Percentiles rank a stretch among this genome's conserved stretches.
phyloP scores from a whole-genome alignment of 2,797 vertebrate species.

The Crenichthys baileyi region DNA sequence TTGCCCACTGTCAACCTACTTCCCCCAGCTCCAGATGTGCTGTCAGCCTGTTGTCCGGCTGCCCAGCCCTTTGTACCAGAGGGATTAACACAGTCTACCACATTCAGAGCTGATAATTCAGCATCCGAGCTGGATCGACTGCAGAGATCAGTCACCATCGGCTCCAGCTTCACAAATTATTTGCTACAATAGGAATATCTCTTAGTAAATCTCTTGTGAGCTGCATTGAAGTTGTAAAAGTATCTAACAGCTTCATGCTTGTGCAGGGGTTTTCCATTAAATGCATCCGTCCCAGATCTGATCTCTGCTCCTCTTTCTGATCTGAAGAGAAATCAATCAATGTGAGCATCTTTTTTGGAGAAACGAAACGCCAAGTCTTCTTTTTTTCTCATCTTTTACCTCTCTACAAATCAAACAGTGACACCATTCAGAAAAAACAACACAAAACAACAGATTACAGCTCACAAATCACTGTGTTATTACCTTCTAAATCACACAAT shows the following conservation, averaged over 20 bases:
- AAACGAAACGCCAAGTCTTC: conserved; percentile 45
- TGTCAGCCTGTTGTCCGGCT: conserved; percentile 61
- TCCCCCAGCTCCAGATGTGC: conserved; percentile 75
- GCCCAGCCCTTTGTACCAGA: conserved; percentile 61
- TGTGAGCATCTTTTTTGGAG: conserved; percentile 19
- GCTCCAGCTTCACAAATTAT: conserved; percentile 30
- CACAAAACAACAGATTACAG: conserved; percentile 17
- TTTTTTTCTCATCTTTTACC: conserved; percentile 24
- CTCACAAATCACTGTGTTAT: conserved; percentile 12
- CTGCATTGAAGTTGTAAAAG: conserved; percentile 4
- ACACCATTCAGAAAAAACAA: conserved; percentile 23
- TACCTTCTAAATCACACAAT: neutral
- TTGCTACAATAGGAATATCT: neutral
- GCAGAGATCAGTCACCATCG: conserved; percentile 27
- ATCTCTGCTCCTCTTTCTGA: conserved; percentile 13
- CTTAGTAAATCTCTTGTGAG: conserved; percentile 7
- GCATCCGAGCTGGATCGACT: conserved; percentile 42
- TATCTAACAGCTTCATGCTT: conserved; percentile 4
- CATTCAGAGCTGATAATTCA: conserved; percentile 46
- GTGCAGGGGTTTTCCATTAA: conserved; percentile 9
- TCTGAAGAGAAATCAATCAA: conserved; percentile 19
- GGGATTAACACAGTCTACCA: conserved; percentile 67
- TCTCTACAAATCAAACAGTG: conserved; percentile 42
- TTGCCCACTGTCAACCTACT: conserved; percentile 71
- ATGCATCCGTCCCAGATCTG: conserved; percentile 11